phyloP scores from a whole-genome alignment of 1,140 invertebrate species.

The Lanistes nyassanus region DNA sequence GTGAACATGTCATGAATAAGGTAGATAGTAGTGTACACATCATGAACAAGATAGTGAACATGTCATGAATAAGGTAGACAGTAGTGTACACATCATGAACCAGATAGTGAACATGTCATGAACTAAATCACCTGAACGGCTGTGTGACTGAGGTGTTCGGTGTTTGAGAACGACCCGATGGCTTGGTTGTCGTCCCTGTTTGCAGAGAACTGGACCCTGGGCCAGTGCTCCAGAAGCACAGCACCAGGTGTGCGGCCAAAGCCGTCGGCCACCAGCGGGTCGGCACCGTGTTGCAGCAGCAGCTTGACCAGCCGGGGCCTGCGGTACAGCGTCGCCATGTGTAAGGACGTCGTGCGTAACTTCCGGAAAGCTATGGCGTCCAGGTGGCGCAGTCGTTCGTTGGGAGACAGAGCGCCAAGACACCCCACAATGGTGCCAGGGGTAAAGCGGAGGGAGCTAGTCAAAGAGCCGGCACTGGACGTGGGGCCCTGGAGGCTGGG shows the following conservation, averaged over 20 bases:
- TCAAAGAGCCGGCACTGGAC: too few species aligned
- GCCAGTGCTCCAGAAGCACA: constrained; percentile 22
- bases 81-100: too few species aligned
- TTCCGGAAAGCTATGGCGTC: constrained; percentile 21
- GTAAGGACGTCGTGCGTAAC: constrained; percentile 13
- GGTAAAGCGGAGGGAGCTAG: too few species aligned
- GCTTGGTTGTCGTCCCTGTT: neutral
- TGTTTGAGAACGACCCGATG: neutral
- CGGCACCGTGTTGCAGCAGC: constrained; percentile 15
- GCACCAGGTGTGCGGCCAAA: constrained; percentile 7
- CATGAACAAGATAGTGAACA: too few species aligned
- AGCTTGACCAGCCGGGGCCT: constrained; percentile 8
- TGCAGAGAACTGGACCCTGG: constrained; percentile 1
- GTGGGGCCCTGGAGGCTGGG: too few species aligned
- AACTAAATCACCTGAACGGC: neutral
- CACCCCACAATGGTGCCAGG: neutral
- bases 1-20: too few species aligned
- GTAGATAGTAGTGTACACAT: too few species aligned
- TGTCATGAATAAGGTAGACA: too few species aligned
- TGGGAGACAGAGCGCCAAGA: constrained; percentile 8
- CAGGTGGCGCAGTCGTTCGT: neutral
- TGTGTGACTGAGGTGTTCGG: constrained; percentile 12
- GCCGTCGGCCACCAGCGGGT: constrained; percentile 10
- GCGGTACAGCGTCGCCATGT: constrained; percentile 19
- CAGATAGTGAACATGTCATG: too few species aligned